phyloP scores from a whole-genome alignment of 2,797 vertebrate species.

The Chloroceryle inda region DNA sequence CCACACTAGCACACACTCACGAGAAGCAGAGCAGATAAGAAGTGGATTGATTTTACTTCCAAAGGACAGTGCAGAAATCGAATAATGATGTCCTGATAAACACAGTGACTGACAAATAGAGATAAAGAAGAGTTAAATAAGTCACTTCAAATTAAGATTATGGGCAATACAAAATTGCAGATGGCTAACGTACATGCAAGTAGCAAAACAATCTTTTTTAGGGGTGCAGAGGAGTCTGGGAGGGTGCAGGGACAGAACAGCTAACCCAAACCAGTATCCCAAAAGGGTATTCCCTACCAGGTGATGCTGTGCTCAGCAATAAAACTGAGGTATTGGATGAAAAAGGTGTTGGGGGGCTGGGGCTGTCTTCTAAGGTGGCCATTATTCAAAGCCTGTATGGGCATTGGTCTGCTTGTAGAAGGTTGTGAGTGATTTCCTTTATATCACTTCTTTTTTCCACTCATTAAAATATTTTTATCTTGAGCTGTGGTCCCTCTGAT shows the following conservation, averaged over 20 bases:
- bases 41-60: constrained; percentile 46
- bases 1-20: constrained; percentile 76
- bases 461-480: neutral
- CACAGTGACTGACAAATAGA: constrained; percentile 62
- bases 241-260: neutral
- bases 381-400: neutral
- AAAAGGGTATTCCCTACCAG: neutral
- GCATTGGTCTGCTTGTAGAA: neutral
- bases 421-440: neutral
- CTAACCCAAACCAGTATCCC: neutral
- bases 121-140: neutral
- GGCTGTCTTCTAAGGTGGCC: neutral
- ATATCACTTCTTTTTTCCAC: neutral
- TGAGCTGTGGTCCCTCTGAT: neutral
- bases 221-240: neutral
- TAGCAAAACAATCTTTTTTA: neutral
- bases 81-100: constrained; percentile 74
- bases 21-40: constrained; percentile 78
- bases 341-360: neutral
- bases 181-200: neutral
- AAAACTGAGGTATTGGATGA: neutral
- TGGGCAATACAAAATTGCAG: neutral
- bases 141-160: neutral
- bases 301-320: neutral
- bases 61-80: constrained; percentile 76